phyloP scores from a whole-genome alignment of 2,113 vertebrate genomes.

The Oncorhynchus tshawytscha region DNA sequence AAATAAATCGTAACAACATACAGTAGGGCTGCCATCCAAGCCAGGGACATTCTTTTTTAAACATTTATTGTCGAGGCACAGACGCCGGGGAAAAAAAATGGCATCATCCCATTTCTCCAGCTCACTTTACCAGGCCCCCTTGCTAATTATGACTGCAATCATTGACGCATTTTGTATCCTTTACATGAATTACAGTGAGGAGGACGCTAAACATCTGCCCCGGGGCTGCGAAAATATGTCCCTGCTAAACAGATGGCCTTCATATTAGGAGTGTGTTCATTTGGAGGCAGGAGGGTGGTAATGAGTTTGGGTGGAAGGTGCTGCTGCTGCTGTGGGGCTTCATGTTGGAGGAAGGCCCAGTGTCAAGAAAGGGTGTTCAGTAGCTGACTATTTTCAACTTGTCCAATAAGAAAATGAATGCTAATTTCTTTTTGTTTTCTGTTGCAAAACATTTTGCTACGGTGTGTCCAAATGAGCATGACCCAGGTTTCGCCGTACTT shows the following conservation, averaged over 20 bases:
- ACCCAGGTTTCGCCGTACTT: too few species aligned
- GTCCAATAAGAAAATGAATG: too few species aligned
- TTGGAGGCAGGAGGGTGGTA: constrained; percentile 45
- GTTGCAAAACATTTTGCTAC: too few species aligned
- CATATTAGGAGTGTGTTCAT: constrained; percentile 62
- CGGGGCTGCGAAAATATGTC: constrained; percentile 62
- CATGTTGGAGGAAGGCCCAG: constrained; percentile 17
- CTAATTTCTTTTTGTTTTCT: too few species aligned
- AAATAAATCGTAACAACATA: constrained; percentile 39
- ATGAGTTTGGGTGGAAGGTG: constrained; percentile 40
- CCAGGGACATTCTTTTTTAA: background rate
- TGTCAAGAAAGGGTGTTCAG: too few species aligned
- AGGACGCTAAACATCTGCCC: constrained; percentile 70
- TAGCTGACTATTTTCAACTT: too few species aligned
- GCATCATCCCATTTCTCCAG: constrained; percentile 71
- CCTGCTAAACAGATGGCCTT: constrained; percentile 75
- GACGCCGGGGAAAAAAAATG: constrained; percentile 29
- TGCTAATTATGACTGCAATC: constrained; percentile 68
- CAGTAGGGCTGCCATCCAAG: constrained; percentile 62
- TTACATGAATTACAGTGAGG: constrained; percentile 57
- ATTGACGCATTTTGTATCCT: constrained; percentile 68
- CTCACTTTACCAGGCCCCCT: constrained; percentile 70
- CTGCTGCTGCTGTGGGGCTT: background rate
- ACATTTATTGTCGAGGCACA: too few species aligned
- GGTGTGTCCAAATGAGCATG: too few species aligned